These are phyloP conservation scores for Acleris cristana DNA, from an alignment of 2,888 invertebrate species.

Conservation along the genomic window DNA sequence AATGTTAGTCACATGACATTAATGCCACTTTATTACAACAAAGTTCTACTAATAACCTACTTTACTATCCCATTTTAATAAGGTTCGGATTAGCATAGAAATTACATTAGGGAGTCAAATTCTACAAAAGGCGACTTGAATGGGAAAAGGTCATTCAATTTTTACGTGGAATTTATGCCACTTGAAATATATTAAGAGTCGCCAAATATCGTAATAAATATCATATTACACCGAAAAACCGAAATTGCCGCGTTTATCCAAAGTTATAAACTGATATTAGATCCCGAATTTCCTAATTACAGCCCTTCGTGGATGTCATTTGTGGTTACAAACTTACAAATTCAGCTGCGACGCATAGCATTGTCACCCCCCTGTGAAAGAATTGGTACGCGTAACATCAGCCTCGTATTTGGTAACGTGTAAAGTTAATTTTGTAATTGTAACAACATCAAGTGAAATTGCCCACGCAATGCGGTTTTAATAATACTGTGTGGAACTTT, in stretches of 20 bases:
- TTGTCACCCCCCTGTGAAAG: background rate
- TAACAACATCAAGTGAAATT: background rate
- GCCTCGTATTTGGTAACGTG: background rate
- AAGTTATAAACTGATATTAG: slow-evolving; percentile 6
- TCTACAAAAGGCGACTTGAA: no score
- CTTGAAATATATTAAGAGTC: background rate
- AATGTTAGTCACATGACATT: no score
- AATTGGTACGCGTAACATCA: background rate
- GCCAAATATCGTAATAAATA: background rate
- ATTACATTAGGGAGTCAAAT: no score
- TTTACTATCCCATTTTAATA: no score
- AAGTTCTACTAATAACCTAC: no score
- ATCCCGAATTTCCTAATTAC: slow-evolving; percentile 8
- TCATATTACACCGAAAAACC: slow-evolving; percentile 4
- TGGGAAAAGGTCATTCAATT: no score
- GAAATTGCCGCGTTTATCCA: background rate
- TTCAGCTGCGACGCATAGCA: background rate
- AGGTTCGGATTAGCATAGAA: no score
- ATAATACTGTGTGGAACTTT: background rate
- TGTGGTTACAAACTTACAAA: slow-evolving; percentile 9
- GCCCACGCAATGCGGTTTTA: slow-evolving; percentile 8
- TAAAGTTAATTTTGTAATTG: background rate
- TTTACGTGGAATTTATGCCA: no score
- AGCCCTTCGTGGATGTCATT: slow-evolving; percentile 1
- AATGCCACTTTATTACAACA: no score